Base-by-base conservation (phyloP, 2,797 vertebrate species). In the Acanthopagrus latus region DNA sequence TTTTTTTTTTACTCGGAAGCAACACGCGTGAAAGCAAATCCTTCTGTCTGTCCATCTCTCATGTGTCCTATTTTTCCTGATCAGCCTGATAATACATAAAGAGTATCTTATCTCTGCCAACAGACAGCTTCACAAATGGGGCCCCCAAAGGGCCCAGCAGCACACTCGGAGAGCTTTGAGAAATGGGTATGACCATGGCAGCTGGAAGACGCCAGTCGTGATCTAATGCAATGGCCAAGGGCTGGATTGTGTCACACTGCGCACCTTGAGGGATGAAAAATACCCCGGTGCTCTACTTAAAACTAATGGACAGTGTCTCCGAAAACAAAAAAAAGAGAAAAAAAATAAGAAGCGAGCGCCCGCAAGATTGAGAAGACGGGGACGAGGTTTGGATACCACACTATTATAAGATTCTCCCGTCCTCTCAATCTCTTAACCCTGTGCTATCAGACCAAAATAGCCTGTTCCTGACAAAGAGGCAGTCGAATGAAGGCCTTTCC, bases 241-340 rank as follows among this genome's bases (percentile, higher is more conserved):
- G 93, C 91, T 93, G 92, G 88, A 91, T 87, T 74, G 92, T 94
- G 94, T 94, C 94, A 92, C 70, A 64, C 86, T 33, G 87, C 64
- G 90, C 93, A 94, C 94, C 94, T 94, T 94, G 92, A 95, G 92
- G 93, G 89, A 94, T 95, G 91, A 95, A 92, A 93, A 94, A 95
- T 91, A 89, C 87, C 88, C 85, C 56, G 20, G 65, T 68, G 86
- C 86, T 90, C 91, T 89, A 89, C 92, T 94, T 92, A 90, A 88
- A 94, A 95, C 91, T 94, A 95, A 96, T 95, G 92, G 93, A 92
- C 89, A 86, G 88, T 91, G 92, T 94, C 92, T 91, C 83, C 0
- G 81, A 91, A 91, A 94, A 91, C 84, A 88, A 86, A 59, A 68
- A 64, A 66, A 77, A 72, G 13, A 14, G 5, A 16, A 63, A 18